Conservation (phyloP, 2,113 vertebrate species). For the Cnemophilus loriae region DNA sequence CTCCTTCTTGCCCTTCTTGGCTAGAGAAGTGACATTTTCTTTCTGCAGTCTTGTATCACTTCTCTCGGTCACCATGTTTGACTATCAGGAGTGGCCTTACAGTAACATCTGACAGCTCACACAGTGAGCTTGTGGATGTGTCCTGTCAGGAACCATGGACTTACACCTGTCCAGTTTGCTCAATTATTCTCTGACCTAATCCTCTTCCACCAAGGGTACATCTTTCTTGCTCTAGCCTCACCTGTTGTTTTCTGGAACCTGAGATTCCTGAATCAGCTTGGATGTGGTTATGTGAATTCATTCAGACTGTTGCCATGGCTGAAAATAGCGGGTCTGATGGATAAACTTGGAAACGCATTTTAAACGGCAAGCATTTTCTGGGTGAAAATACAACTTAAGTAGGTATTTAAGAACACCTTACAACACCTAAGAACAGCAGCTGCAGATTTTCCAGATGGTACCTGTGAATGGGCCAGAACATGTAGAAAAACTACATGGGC, state of each 20-base stretch:
- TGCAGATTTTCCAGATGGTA: neutral
- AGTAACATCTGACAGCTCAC: neutral
- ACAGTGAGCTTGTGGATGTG: neutral
- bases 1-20: neutral
- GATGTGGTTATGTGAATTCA: neutral
- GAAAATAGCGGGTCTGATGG: neutral
- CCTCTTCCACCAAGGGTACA: neutral
- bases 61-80: neutral
- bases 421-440: neutral
- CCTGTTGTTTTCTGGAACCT: accelerated
- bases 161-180: neutral
- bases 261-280: neutral
- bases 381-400: neutral
- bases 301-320: neutral
- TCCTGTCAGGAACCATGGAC: neutral
- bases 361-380: neutral
- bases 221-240: neutral
- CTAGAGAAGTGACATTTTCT: neutral
- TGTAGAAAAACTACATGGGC: neutral
- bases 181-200: neutral
- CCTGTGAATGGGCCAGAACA: neutral
- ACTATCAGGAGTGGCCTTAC: neutral
- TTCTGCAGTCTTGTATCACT: neutral
- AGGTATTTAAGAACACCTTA: neutral
- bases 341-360: neutral